Evolutionary conservation across 2,113 vertebrate genomes (phyloP).

Genomic region (Anhinga anhinga): DNA sequence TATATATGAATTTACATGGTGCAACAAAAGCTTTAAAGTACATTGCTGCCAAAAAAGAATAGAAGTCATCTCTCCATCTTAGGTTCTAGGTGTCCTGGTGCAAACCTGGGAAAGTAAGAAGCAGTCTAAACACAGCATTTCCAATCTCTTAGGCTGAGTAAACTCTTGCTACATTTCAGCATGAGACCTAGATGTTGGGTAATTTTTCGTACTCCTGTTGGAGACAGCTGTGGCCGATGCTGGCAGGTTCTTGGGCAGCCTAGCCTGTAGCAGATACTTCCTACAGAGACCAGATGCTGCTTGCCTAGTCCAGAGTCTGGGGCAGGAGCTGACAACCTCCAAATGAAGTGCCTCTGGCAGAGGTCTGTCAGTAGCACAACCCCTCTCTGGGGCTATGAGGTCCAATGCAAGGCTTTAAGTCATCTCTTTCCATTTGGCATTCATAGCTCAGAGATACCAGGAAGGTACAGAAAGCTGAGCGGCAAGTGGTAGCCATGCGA

Average conservation of each 20-base stretch:
- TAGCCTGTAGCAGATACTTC: background rate
- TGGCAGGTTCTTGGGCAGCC: background rate
- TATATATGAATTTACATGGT: background rate
- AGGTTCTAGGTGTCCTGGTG: background rate
- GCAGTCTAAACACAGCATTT: background rate
- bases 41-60: background rate
- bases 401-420: background rate
- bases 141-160: background rate
- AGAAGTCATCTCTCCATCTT: background rate
- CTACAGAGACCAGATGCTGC: background rate
- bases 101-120: background rate
- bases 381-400: no score
- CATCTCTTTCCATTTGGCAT: background rate
- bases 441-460: fast-evolving
- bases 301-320: fast-evolving
- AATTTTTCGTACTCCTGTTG: background rate
- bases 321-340: background rate
- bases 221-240: background rate
- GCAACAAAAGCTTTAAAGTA: background rate
- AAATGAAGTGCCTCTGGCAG: background rate
- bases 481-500: background rate
- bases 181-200: background rate
- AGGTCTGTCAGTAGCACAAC: background rate
- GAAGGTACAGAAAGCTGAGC: background rate
- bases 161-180: background rate